phyloP scores from a whole-genome alignment of 1,140 invertebrate genomes.

The Dendroctonus ponderosae region DNA sequence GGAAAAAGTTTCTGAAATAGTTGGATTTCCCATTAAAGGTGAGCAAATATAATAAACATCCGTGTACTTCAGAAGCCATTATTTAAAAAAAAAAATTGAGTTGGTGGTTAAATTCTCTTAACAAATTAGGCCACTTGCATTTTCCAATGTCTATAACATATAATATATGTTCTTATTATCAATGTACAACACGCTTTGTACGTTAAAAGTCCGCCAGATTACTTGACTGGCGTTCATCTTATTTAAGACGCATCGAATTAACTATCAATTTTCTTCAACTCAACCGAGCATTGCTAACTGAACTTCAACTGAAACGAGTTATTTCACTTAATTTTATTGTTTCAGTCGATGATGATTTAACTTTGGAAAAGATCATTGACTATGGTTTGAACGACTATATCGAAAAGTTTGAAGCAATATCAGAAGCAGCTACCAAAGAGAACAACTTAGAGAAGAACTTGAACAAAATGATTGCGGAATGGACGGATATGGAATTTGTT shows the following conservation, averaged over 20 bases:
- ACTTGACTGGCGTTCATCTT: no score
- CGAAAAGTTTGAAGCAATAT: slow-evolving; percentile 87
- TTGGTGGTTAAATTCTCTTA: no score
- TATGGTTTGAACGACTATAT: slow-evolving; percentile 90
- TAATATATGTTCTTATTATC: no score
- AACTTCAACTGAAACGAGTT: background rate
- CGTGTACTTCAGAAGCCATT: no score
- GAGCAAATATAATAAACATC: background rate
- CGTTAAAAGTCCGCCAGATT: no score
- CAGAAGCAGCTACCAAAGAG: slow-evolving; percentile 93
- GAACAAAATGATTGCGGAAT: slow-evolving; percentile 89
- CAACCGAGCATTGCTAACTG: background rate
- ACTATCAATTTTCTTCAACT: no score
- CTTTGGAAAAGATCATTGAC: slow-evolving; percentile 88
- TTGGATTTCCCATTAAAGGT: slow-evolving; percentile 83
- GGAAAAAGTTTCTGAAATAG: slow-evolving; percentile 93
- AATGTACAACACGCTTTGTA: no score
- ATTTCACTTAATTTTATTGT: slow-evolving; percentile 1
- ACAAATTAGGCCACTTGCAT: no score
- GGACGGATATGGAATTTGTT: slow-evolving; percentile 82
- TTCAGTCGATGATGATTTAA: slow-evolving; percentile 74
- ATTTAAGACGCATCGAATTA: no score
- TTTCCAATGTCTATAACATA: no score
- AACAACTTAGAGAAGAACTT: slow-evolving; percentile 88
- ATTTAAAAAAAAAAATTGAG: no score